Percentiles rank a stretch among this genome's conserved stretches.
phyloP scores from a whole-genome alignment of 1,140 invertebrate genomes.

The Melitaea cinxia region DNA sequence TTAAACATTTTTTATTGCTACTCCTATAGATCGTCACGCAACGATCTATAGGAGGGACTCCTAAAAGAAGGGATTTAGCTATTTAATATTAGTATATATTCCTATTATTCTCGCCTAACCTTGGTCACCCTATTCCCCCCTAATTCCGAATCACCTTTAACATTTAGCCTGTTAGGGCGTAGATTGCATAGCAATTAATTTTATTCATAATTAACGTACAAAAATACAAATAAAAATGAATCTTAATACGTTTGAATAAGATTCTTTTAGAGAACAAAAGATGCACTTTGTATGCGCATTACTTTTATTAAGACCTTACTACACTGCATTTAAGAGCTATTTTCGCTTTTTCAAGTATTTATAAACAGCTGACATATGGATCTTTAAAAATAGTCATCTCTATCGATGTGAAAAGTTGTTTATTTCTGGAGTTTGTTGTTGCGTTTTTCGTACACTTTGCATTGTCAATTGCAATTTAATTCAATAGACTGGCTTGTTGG shows the following conservation, averaged over 20 bases:
- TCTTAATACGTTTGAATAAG: conserved; percentile 1
- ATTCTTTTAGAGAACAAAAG: not conserved
- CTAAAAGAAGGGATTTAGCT: no score
- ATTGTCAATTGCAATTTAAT: not conserved
- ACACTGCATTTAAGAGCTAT: not conserved
- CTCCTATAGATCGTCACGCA: no score
- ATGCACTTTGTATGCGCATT: not conserved
- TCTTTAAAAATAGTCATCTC: conserved; percentile 9
- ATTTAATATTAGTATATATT: no score
- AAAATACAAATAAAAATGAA: not conserved
- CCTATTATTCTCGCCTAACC: not conserved
- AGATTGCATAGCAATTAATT: conserved; percentile 23
- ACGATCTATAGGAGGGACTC: no score
- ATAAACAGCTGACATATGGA: conserved; percentile 12
- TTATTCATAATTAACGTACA: conserved; percentile 15
- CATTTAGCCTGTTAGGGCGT: conserved; percentile 32
- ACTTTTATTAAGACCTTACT: not conserved
- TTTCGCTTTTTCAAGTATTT: conserved; percentile 2
- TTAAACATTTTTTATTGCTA: no score
- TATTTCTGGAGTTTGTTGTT: conserved; percentile 9
- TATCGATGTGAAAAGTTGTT: not conserved
- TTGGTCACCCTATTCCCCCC: conserved; percentile 28
- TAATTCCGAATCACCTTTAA: conserved; percentile 36
- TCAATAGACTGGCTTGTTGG: no score
- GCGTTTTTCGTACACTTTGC: not conserved